Evolutionary conservation across 2,797 vertebrate species (phyloP).

Genomic region (Betta splendens): DNA sequence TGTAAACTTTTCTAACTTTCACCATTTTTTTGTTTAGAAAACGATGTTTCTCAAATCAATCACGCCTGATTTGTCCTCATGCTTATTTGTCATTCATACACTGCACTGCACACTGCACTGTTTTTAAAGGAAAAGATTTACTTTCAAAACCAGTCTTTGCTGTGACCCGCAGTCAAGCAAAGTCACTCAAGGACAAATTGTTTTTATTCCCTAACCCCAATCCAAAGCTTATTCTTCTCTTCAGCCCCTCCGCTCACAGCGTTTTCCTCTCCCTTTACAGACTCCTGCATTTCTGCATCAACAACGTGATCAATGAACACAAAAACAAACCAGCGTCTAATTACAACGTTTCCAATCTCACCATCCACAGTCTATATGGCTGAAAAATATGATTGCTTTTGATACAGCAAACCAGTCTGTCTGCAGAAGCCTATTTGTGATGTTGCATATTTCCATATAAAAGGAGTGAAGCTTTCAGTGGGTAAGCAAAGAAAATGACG

Average conservation of each 20-base stretch:
- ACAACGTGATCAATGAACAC: slow-evolving; percentile 64
- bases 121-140: slow-evolving; percentile 52
- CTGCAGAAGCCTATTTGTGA: slow-evolving; percentile 56
- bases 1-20: slow-evolving; percentile 10
- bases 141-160: slow-evolving; percentile 44
- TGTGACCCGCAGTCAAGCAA: slow-evolving; percentile 30
- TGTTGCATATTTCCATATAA: slow-evolving; percentile 75
- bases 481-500: slow-evolving; percentile 54
- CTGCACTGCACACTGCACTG: not conserved
- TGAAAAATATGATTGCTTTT: slow-evolving; percentile 66
- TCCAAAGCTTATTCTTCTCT: slow-evolving; percentile 7
- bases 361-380: slow-evolving; percentile 52
- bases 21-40: slow-evolving; percentile 28
- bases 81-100: slow-evolving; percentile 29
- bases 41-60: slow-evolving; percentile 29
- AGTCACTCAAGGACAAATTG: slow-evolving; percentile 67
- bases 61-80: slow-evolving; percentile 18
- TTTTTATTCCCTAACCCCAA: slow-evolving; percentile 21
- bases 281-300: slow-evolving; percentile 31
- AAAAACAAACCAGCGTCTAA: slow-evolving; percentile 66
- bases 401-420: slow-evolving; percentile 52
- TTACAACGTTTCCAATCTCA: slow-evolving; percentile 73
- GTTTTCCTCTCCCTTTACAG: slow-evolving; percentile 3
- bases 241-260: not conserved
- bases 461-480: slow-evolving; percentile 57